Conservation (phyloP, 2,797 vertebrate species). For the Zalophus californianus region DNA sequence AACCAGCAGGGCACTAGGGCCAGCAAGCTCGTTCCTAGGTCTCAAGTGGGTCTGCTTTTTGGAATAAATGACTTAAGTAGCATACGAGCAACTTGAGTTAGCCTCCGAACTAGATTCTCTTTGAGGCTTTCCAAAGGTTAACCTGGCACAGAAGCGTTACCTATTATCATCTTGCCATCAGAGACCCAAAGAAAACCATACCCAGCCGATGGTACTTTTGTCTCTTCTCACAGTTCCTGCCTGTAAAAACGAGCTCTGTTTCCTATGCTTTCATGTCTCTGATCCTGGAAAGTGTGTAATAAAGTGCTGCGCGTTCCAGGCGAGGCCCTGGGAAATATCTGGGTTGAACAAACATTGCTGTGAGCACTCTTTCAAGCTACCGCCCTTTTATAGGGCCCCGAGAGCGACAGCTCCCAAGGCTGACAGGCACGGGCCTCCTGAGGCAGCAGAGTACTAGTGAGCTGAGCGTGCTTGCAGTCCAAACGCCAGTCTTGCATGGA, state of each 20-base stretch:
- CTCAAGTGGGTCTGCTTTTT: constrained; percentile 9
- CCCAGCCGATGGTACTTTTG: background rate
- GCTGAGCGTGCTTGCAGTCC: background rate
- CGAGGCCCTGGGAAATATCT: constrained; percentile 67
- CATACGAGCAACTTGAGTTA: background rate
- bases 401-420: background rate
- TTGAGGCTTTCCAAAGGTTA: background rate
- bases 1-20: background rate
- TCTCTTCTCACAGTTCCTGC: background rate
- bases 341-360: constrained; percentile 70
- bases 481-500: background rate
- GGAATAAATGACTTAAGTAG: background rate
- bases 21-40: background rate
- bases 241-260: constrained; percentile 44
- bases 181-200: background rate
- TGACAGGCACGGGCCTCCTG: background rate
- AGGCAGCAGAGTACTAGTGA: background rate
- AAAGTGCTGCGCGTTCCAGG: constrained; percentile 49
- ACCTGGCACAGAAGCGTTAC: background rate
- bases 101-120: background rate
- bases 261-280: constrained; percentile 55
- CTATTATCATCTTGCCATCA: background rate
- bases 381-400: background rate
- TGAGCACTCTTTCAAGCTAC: constrained; percentile 52
- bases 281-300: constrained; percentile 63